Conservation (phyloP, 2,888 invertebrate genomes). For the Sesamia inferens region DNA sequence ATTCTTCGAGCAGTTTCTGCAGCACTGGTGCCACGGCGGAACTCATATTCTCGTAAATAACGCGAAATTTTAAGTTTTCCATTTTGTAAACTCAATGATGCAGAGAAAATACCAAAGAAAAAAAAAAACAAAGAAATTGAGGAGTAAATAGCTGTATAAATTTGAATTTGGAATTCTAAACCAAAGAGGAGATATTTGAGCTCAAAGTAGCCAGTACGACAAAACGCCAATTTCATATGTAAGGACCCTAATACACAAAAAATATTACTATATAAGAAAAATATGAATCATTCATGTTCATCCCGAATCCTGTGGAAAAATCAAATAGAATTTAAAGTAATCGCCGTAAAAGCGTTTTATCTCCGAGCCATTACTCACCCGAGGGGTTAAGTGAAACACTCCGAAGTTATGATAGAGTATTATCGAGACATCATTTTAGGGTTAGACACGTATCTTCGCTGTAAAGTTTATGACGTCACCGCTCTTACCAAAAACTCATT, state of each 20-base stretch:
- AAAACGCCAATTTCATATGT: too few relatives aligned
- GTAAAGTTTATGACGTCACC: constrained; percentile 57
- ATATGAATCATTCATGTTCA: constrained; percentile 24
- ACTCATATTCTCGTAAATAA: too few relatives aligned
- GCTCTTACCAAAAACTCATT: constrained; percentile 52
- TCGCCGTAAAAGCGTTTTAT: constrained; percentile 54
- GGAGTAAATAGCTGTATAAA: too few relatives aligned
- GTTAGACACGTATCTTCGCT: constrained; percentile 64
- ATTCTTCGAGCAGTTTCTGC: too few relatives aligned
- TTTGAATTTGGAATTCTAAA: too few relatives aligned
- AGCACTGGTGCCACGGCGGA: too few relatives aligned
- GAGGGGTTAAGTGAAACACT: constrained; percentile 64
- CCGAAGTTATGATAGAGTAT: constrained; percentile 69
- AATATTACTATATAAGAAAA: neutral
- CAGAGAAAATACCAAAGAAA: too few relatives aligned
- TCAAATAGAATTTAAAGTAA: constrained; percentile 56
- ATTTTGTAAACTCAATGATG: too few relatives aligned
- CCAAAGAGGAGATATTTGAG: too few relatives aligned
- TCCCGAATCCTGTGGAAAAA: constrained; percentile 33
- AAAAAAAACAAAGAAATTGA: neutral
- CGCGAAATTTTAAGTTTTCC: too few relatives aligned
- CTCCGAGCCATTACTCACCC: constrained; percentile 59
- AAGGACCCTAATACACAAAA: too few relatives aligned
- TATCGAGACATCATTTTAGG: constrained; percentile 70
- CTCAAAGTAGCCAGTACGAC: too few relatives aligned